Conservation (phyloP, 2,113 vertebrate species). For the Hippocampus comes region DNA sequence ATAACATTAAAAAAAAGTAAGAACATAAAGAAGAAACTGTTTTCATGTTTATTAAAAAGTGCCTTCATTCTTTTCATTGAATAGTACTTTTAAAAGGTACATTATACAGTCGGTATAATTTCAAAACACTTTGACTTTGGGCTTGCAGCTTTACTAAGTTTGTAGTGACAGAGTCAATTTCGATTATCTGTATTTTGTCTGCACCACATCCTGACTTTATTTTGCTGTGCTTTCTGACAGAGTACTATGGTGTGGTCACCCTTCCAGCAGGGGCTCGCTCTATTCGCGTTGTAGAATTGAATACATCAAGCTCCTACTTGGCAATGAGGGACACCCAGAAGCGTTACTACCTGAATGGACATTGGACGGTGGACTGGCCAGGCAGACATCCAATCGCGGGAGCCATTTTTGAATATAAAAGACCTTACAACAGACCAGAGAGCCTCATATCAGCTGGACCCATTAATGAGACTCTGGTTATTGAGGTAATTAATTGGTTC, state of each 20-base stretch:
- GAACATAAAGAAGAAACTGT: neutral
- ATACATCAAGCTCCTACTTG: constrained; percentile 81
- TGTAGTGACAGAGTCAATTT: neutral
- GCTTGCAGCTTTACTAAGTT: neutral
- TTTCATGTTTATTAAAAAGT: neutral
- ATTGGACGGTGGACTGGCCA: constrained; percentile 84
- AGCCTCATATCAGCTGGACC: constrained; percentile 77
- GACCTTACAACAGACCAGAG: constrained; percentile 79
- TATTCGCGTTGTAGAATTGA: constrained; percentile 77
- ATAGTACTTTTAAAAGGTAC: neutral
- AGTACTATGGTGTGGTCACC: constrained; percentile 78
- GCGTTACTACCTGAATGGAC: constrained; percentile 82
- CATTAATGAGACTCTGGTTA: constrained; percentile 81
- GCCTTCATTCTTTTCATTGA: neutral
- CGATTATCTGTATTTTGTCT: neutral
- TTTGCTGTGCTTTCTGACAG: constrained; percentile 59
- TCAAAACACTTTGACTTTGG: neutral
- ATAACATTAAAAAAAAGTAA: neutral
- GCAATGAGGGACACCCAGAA: constrained; percentile 73
- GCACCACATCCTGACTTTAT: neutral
- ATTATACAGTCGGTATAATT: neutral
- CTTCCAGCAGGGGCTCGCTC: constrained; percentile 81
- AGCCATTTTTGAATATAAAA: constrained; percentile 79
- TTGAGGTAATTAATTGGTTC: constrained; percentile 72
- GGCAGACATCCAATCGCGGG: constrained; percentile 80